These are phyloP conservation scores for Uria aalge DNA, from an alignment of 2,113 vertebrate species.

Conservation along the genomic window DNA sequence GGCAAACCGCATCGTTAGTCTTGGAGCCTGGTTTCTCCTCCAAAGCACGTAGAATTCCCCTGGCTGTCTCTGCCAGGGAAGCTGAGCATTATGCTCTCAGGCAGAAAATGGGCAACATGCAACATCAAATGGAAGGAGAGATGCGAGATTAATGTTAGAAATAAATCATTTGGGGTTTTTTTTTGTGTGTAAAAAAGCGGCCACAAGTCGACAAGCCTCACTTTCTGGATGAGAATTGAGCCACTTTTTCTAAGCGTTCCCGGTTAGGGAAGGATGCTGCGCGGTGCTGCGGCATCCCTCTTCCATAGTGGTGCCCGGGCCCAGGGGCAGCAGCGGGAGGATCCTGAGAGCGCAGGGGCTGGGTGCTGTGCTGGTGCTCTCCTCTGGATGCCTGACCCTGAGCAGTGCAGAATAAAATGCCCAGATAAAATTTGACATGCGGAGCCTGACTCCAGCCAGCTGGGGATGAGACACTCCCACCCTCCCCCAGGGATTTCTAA, in stretches of 20 bases:
- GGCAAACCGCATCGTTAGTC: not conserved
- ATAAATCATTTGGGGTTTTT: not conserved
- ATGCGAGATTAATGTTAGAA: not conserved
- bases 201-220: not conserved
- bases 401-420: rapidly evolving
- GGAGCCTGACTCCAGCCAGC: not conserved
- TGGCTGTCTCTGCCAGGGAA: not conserved
- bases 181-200: not conserved
- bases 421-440: rapidly evolving
- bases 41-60: not conserved
- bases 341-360: not conserved
- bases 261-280: not conserved
- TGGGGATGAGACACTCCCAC: not conserved
- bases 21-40: not conserved
- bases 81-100: not conserved
- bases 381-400: rapidly evolving
- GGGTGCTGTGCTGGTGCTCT: rapidly evolving
- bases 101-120: not conserved
- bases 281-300: rapidly evolving
- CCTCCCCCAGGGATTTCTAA: too few relatives aligned
- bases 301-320: not conserved
- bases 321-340: rapidly evolving
- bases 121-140: not conserved
- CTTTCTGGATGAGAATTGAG: not conserved
- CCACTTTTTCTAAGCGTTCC: rapidly evolving